Conservation (phyloP, 2,888 invertebrate species). For the Aricia artaxerxes region DNA sequence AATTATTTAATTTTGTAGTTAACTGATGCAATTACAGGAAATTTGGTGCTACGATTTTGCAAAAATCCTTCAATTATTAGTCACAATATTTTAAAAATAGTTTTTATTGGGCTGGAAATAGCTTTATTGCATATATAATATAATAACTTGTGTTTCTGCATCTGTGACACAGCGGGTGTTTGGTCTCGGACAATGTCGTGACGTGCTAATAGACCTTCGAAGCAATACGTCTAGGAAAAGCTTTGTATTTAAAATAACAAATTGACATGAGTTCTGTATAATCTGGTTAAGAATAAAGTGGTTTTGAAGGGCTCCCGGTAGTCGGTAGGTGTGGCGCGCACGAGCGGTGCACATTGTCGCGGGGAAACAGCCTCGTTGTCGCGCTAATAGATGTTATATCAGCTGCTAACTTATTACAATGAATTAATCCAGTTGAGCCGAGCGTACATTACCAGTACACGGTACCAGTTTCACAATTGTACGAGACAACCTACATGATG, state of each 20-base stretch:
- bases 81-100: neutral
- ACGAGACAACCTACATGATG: too few relatives aligned
- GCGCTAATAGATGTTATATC: constrained; percentile 19
- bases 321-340: constrained; percentile 71
- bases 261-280: constrained; percentile 59
- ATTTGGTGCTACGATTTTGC: neutral
- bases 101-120: constrained; percentile 11
- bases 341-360: constrained; percentile 52
- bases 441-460: neutral
- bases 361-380: constrained; percentile 25
- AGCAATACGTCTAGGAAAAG: constrained; percentile 46
- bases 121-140: constrained; percentile 14
- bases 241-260: constrained; percentile 66
- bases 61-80: neutral
- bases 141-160: constrained; percentile 33
- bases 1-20: neutral
- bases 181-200: constrained; percentile 37
- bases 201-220: constrained; percentile 36
- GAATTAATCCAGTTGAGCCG: neutral
- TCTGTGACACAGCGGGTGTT: constrained; percentile 33
- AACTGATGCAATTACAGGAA: neutral
- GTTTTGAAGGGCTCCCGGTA: constrained; percentile 61
- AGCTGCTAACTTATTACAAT: constrained; percentile 17
- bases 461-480: neutral
- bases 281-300: constrained; percentile 60